phyloP scores from a whole-genome alignment of 53 echinoderm and acorn worm species.

The Zoroaster sp. region DNA sequence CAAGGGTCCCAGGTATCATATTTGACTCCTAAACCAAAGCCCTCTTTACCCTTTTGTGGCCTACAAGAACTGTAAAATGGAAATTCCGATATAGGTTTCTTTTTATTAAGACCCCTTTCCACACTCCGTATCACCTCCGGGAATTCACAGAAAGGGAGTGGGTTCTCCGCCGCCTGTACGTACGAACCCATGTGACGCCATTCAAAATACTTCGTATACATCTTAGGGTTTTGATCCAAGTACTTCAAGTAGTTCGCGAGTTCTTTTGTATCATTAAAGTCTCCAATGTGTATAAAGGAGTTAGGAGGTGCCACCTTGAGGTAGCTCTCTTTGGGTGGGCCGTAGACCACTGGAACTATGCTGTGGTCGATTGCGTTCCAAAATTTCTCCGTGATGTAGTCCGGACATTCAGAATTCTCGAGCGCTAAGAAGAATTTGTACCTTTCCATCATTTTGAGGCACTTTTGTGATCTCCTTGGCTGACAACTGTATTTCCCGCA shows the following conservation, averaged over 20 bases:
- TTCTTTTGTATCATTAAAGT: slow-evolving; percentile 15
- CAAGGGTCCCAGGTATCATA: background rate
- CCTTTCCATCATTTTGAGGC: background rate
- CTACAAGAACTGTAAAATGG: background rate
- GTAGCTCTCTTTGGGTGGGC: slow-evolving; percentile 46
- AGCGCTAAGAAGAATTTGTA: slow-evolving; percentile 54
- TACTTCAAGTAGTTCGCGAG: slow-evolving; percentile 22
- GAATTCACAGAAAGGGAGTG: background rate
- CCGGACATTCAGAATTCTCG: slow-evolving; percentile 53
- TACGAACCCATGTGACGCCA: slow-evolving; percentile 30
- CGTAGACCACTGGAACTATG: slow-evolving; percentile 46
- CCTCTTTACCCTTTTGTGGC: background rate
- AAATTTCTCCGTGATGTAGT: slow-evolving; percentile 63
- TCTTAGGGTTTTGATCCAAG: slow-evolving; percentile 7
- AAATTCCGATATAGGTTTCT: background rate
- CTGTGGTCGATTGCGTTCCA: slow-evolving; percentile 12
- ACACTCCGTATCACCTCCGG: background rate
- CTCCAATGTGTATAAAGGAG: slow-evolving; percentile 47
- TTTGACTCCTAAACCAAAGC: background rate
- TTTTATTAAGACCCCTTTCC: background rate
- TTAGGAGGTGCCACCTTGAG: slow-evolving; percentile 12
- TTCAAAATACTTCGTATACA: slow-evolving; percentile 26
- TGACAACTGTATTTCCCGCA: background rate
- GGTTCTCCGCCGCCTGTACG: background rate
- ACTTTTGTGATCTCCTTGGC: background rate